Base-by-base conservation (phyloP, 1,140 invertebrate genomes). In the Steinernema feltiae region DNA sequence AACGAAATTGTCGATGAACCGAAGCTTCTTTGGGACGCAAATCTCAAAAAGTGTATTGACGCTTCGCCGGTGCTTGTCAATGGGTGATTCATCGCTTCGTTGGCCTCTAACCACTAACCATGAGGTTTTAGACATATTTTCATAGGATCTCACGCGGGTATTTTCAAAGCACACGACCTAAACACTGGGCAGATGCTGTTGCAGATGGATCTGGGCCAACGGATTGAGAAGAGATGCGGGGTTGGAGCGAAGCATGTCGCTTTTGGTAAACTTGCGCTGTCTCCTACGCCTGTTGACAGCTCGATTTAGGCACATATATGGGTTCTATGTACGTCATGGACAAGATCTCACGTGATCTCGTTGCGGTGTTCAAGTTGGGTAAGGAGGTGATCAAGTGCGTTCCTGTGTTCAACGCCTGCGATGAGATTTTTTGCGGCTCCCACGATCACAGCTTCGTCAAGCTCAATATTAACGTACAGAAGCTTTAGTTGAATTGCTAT, bases 31-130 rank as follows among this genome's bases (percentile, higher is more conserved):
- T 63, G 53, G 53, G 53, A 63, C 7, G 24, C 2, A n/a, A 21
- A 63, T 27, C 53, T 63, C 24, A 63, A 63, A 21, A 63, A 63
- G 53, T 63, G 53, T 63, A 63, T 63, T 27, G 53, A 63, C 24
- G 53, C 53, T 63, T 63, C 15, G 7, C 53, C 53, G 2, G 53
- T 63, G 53, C 3, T n/a, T 17, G 12, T 63, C 24, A 21, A 63
- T 21, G 53, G 53, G 53, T 63, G n/a, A 63, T 27, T 7, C 7
- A 63, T 3, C 24, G 24, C 53, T 27, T n/a, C n/a, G n/a, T n/a
- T n/a, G n/a, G n/a, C n/a, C n/a, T n/a, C 24, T 63, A 7, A 27
- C 2, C 2, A 3, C 15, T 63, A 63, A 7, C 7, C 7, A 3
- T 17, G 53, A 63, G 15, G 7, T n/a, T 63, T 63, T 63, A 63